Evolutionary conservation across 2,888 invertebrate species (phyloP).

Genomic region (Morpho helenor): DNA sequence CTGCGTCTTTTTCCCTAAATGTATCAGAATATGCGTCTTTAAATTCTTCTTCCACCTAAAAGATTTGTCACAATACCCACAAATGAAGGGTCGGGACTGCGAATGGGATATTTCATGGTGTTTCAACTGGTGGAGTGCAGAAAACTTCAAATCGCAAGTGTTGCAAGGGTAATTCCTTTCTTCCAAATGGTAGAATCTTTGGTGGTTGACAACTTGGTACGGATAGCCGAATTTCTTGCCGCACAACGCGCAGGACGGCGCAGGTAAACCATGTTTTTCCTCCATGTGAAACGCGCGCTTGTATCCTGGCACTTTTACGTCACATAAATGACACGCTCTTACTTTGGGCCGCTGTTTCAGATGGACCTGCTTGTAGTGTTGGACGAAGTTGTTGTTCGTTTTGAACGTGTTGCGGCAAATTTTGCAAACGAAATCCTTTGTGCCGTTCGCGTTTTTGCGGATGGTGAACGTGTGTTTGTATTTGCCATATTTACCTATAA

Average conservation of each 20-base stretch:
- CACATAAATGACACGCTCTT: constrained; percentile 46
- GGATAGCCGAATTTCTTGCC: constrained; percentile 47
- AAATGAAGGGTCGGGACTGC: constrained; percentile 36
- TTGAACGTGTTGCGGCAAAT: constrained; percentile 37
- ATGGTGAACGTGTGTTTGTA: not conserved
- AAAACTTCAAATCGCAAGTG: constrained; percentile 35
- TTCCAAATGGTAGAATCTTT: constrained; percentile 44
- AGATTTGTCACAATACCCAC: constrained; percentile 42
- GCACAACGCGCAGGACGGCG: constrained; percentile 43
- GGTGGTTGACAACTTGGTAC: constrained; percentile 38
- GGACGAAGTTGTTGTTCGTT: constrained; percentile 39
- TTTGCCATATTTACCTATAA: constrained; percentile 5
- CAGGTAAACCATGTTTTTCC: constrained; percentile 38
- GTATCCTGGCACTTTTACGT: constrained; percentile 38
- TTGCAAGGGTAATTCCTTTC: constrained; percentile 37
- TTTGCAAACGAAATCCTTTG: constrained; percentile 34
- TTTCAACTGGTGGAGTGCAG: constrained; percentile 24
- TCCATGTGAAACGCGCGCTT: constrained; percentile 42
- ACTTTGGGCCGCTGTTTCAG: constrained; percentile 39
- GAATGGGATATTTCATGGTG: constrained; percentile 28
- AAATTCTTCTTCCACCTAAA: constrained; percentile 40
- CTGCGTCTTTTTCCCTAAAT: constrained; percentile 38
- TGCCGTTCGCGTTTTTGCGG: constrained; percentile 20
- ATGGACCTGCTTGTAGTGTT: constrained; percentile 48
- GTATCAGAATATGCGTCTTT: constrained; percentile 38